Percentiles rank a stretch among this genome's conserved stretches.
Evolutionary conservation across 2,113 vertebrate genomes (phyloP).

Genomic region (Dasyprocta punctata): DNA sequence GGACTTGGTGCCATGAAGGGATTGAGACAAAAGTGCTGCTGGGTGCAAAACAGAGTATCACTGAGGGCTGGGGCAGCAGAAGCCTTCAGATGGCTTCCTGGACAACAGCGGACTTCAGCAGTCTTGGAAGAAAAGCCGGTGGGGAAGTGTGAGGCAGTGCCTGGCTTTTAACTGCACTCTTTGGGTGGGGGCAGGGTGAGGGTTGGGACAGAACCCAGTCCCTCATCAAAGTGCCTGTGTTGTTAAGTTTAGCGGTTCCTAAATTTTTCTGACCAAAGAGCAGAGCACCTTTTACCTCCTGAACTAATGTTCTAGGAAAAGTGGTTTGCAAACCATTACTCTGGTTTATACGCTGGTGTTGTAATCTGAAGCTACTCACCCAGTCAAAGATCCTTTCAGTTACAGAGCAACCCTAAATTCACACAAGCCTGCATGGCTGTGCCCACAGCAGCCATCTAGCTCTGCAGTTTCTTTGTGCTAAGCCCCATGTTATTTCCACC

Average conservation of each 20-base stretch:
- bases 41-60: not conserved
- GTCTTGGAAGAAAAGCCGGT: not conserved
- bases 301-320: not conserved
- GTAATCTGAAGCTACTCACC: not conserved
- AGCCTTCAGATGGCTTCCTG: not conserved
- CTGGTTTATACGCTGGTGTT: not conserved
- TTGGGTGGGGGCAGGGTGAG: not conserved
- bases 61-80: not conserved
- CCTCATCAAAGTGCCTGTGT: not conserved
- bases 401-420: not conserved
- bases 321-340: not conserved
- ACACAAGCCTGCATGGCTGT: not conserved
- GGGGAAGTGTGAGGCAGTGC: not conserved
- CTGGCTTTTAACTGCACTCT: not conserved
- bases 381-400: not conserved
- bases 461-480: not conserved
- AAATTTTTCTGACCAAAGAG: not conserved
- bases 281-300: not conserved
- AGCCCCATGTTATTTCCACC: not conserved
- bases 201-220: not conserved
- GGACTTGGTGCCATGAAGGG: too few species aligned
- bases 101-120: not conserved
- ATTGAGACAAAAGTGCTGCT: not conserved
- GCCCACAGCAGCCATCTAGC: rapidly evolving
- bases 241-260: not conserved